Evolutionary conservation across 2,113 vertebrate species (phyloP), one percentile per base, ranked within the genome.

Genomic region (human (Homo sapiens)): DNA sequence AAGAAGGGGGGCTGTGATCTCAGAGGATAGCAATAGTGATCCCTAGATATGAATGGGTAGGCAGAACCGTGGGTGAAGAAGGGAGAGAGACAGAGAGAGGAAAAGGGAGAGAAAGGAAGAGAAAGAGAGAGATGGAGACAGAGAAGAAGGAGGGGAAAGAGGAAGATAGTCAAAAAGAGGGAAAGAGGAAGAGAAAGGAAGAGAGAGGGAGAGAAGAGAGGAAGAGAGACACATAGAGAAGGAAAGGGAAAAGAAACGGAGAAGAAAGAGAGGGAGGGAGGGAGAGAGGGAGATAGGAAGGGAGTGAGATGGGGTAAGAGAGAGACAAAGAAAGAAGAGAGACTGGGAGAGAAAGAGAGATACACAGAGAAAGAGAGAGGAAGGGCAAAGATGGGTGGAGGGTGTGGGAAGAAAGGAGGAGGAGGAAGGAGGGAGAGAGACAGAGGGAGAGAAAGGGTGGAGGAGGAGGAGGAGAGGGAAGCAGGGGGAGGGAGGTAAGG

Each of bases 31-130:
- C 57, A 59, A n/a, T 40, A 16, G 16, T 23, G 50, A 73, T 9
- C n/a, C 38, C 48, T 30, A 70, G 55, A 75, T 50, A 22, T 3
- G 30, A 16, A 45, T 35, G 18, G 27, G 38, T n/a, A 25, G 45
- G 59, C 1, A 55, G 75, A 43, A 52, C 10, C 20, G 23, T 0
- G 5, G 0, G 9, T 10, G 5, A 12, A 20, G 7, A 8, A 9
- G 10, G 27, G 5, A 8, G 18, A 22, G 13, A 18, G 30, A 8
- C 0, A 48, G 4, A 17, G 2, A 30, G 8, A 22, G 30, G 8
- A 3, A 16, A 1, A 3, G 5, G 8, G 9, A 64, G 18, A 8
- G 2, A 20, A 2, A 43, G 16, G 14, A 10, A 9, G 1, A 4
- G 1, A 14, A 11, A 59, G 7, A 72, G 27, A 8, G 16, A 52